Percentiles rank a stretch among this genome's conserved stretches.
Conservation (phyloP, 2,797 vertebrate species). For the Enoplosus armatus region DNA sequence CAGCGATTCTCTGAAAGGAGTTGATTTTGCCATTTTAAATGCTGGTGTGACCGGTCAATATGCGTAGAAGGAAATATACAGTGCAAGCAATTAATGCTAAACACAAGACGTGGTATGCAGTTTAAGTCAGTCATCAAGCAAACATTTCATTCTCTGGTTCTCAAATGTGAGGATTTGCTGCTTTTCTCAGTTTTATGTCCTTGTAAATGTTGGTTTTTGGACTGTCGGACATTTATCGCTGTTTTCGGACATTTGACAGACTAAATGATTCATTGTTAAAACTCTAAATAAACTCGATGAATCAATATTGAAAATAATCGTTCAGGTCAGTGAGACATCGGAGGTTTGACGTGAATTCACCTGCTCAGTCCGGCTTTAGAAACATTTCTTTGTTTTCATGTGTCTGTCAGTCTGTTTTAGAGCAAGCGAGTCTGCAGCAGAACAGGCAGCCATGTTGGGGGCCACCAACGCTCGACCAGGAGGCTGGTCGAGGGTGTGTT, state of each 20-base stretch:
- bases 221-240: not conserved
- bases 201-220: not conserved
- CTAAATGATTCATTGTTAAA: not conserved
- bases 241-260: not conserved
- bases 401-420: not conserved
- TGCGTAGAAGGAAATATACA: not conserved
- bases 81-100: not conserved
- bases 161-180: not conserved
- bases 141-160: not conserved
- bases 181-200: not conserved
- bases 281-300: not conserved
- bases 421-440: constrained; percentile 22
- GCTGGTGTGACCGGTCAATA: too few species aligned
- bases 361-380: constrained; percentile 4
- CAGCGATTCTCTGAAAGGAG: not conserved
- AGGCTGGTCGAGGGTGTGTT: constrained; percentile 48
- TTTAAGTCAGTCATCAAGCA: not conserved
- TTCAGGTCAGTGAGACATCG: not conserved
- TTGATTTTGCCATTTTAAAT: not conserved
- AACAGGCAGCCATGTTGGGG: constrained; percentile 44
- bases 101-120: not conserved
- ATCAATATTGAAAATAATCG: not conserved
- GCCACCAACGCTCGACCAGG: constrained; percentile 15
- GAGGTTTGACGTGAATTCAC: not conserved
- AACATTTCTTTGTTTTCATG: constrained; percentile 5